Conservation (phyloP, 2,113 vertebrate genomes). For the Glaucomys volans region DNA sequence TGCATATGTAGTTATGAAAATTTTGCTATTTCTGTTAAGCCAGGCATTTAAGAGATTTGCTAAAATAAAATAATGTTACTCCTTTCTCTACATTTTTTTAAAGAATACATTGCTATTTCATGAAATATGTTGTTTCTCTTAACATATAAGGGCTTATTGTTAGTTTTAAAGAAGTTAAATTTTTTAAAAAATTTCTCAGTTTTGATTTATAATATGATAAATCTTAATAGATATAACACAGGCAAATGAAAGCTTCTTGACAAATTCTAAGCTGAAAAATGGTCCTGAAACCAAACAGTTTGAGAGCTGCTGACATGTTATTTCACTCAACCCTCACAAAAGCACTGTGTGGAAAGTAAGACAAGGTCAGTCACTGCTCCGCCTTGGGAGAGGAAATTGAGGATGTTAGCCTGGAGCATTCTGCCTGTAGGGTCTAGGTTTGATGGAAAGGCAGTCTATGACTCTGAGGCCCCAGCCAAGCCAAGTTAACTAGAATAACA, state of each 20-base stretch:
- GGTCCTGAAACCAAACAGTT: not conserved
- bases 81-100: not conserved
- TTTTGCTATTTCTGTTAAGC: not conserved
- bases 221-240: not conserved
- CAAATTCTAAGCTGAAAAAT: not conserved
- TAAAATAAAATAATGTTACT: not conserved
- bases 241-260: not conserved
- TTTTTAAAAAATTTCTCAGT: slow-evolving; percentile 1
- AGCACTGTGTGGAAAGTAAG: not conserved
- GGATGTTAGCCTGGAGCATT: not conserved
- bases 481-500: not conserved
- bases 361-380: not conserved
- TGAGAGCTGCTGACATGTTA: not conserved
- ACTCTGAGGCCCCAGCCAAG: not conserved
- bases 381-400: not conserved
- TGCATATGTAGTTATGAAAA: not conserved
- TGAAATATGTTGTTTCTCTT: not conserved
- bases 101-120: not conserved
- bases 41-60: not conserved
- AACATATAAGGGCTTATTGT: not conserved
- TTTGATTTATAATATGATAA: not conserved
- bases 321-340: not conserved
- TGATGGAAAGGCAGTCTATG: not conserved
- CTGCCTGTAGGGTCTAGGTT: not conserved
- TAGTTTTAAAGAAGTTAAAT: slow-evolving; percentile 3